Conservation (phyloP, 2,797 vertebrate genomes). For the Melanotaenia trifasciata region DNA sequence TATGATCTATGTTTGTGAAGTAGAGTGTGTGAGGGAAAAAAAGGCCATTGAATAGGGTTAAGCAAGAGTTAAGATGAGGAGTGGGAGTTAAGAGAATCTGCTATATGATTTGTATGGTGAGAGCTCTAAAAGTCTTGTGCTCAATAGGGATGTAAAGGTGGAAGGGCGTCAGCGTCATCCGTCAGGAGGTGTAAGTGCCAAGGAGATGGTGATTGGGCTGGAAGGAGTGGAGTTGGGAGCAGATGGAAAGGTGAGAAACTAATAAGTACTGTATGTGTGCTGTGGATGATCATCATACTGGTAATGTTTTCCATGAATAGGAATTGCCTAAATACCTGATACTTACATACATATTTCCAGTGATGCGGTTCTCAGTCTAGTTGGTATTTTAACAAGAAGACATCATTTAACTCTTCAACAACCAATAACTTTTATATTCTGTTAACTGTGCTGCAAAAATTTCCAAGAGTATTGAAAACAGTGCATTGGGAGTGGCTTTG, state of each 20-base stretch:
- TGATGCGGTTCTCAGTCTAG: background rate
- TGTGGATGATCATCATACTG: background rate
- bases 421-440: background rate
- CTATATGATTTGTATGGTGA: slow-evolving; percentile 1
- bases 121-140: slow-evolving; percentile 56
- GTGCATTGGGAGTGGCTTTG: background rate
- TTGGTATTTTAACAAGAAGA: background rate
- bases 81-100: background rate
- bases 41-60: slow-evolving; percentile 24
- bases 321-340: too few relatives aligned
- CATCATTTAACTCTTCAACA: background rate
- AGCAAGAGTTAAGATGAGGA: background rate
- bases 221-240: slow-evolving; percentile 98
- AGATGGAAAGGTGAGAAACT: slow-evolving; percentile 93
- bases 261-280: background rate
- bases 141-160: slow-evolving; percentile 90
- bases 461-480: background rate
- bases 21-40: slow-evolving; percentile 9
- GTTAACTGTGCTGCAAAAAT: background rate
- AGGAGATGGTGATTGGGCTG: slow-evolving; percentile 95
- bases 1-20: slow-evolving; percentile 20
- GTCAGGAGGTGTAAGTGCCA: slow-evolving; percentile 91
- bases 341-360: background rate
- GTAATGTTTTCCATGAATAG: background rate
- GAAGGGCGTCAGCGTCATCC: slow-evolving; percentile 94